Evolutionary conservation across 1,140 invertebrate species (phyloP).

Genomic region (Aphidius ervi): DNA sequence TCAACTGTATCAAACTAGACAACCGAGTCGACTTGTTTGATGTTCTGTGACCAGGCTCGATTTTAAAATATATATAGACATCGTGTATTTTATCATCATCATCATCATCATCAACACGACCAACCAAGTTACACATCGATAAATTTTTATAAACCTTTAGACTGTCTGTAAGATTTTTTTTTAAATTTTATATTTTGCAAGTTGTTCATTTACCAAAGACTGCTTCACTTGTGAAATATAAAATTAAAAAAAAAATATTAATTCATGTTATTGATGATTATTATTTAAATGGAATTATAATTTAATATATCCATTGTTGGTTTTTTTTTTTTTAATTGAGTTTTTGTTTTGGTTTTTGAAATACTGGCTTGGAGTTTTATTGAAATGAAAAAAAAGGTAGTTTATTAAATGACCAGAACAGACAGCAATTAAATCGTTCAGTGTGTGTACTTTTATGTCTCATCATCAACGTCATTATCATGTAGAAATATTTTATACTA

Average conservation of each 20-base stretch:
- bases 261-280: too few species aligned
- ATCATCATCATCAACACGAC: neutral
- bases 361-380: too few species aligned
- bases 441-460: neutral
- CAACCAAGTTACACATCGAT: conserved; percentile 12
- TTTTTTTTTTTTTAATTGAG: too few species aligned
- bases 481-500: neutral
- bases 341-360: too few species aligned
- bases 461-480: neutral
- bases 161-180: neutral
- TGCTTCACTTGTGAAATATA: too few species aligned
- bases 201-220: too few species aligned
- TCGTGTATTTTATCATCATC: neutral
- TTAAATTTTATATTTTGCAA: too few species aligned
- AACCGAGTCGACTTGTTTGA: conserved; percentile 2
- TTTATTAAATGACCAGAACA: too few species aligned
- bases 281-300: too few species aligned
- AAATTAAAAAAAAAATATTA: too few species aligned
- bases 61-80: conserved; percentile 6
- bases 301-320: neutral
- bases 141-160: conserved; percentile 15
- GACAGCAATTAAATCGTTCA: neutral
- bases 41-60: conserved; percentile 19
- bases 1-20: too few species aligned
- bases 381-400: too few species aligned